Percentiles rank a stretch among this genome's conserved stretches.
These are phyloP conservation scores for Subanguina moxae DNA, from an alignment of 1,140 invertebrate species.

Conservation along the genomic window DNA sequence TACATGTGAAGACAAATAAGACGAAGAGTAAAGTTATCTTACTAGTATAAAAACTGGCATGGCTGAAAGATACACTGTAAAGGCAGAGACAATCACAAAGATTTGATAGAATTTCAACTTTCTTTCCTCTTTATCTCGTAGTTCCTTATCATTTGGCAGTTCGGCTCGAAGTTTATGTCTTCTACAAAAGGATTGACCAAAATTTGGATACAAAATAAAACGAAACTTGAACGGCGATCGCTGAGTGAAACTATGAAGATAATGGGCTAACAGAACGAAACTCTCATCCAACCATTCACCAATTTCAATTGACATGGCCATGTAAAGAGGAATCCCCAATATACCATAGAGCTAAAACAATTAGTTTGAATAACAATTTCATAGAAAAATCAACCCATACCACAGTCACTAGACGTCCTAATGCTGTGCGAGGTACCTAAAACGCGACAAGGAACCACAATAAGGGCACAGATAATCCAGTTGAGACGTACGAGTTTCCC, in stretches of 20 bases:
- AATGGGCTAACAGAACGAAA: no score
- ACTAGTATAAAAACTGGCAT: no score
- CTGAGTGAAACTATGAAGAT: no score
- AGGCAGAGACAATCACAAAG: no score
- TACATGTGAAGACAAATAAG: no score
- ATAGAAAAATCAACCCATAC: neutral
- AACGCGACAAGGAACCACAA: neutral
- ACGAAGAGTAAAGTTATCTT: no score
- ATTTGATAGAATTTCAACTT: no score
- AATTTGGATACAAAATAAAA: neutral
- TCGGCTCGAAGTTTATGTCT: neutral
- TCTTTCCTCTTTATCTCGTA: neutral
- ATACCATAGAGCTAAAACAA: neutral
- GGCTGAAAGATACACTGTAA: no score
- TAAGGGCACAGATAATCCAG: neutral
- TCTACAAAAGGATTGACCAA: neutral
- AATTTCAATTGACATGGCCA: constrained; percentile 1
- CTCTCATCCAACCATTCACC: neutral
- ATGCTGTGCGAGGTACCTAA: neutral
- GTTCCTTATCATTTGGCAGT: neutral
- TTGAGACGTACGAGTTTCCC: neutral
- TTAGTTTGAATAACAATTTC: neutral
- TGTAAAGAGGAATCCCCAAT: neutral
- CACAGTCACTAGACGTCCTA: neutral
- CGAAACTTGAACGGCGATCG: neutral